A percentile compares a stretch with the other conserved stretches of the same genome.
Conservation (phyloP, 2,888 invertebrate genomes). For the Ischnura elegans region DNA sequence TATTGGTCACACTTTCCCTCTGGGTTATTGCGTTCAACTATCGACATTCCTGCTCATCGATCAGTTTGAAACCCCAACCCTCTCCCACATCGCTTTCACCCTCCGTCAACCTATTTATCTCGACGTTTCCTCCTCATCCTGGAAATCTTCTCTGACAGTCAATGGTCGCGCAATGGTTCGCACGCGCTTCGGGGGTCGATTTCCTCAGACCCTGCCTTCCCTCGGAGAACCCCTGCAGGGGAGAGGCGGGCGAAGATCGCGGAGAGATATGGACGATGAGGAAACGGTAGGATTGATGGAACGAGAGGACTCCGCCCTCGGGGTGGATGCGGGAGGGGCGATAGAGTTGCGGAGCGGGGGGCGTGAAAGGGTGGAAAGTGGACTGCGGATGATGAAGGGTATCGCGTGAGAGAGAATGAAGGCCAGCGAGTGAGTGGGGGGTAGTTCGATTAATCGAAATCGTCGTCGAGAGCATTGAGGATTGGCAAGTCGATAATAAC, state of each 20-base stretch:
- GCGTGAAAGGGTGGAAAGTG: background rate
- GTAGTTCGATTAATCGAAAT: too few relatives aligned
- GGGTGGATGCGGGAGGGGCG: background rate
- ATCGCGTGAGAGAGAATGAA: background rate
- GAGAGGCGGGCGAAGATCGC: background rate
- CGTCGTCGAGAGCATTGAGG: too few relatives aligned
- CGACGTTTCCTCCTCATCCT: background rate
- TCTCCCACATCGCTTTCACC: background rate
- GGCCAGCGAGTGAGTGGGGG: background rate
- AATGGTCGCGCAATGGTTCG: conserved; percentile 43
- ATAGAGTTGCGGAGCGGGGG: too few relatives aligned
- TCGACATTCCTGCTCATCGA: too few relatives aligned
- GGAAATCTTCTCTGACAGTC: conserved; percentile 2
- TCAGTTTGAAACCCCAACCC: too few relatives aligned
- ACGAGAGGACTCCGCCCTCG: background rate
- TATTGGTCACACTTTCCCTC: too few relatives aligned
- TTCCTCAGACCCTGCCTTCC: background rate
- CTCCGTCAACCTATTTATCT: background rate
- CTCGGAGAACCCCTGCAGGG: background rate
- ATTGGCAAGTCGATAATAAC: too few relatives aligned
- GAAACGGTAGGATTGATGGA: conserved; percentile 21
- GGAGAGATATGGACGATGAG: background rate
- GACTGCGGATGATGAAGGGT: background rate
- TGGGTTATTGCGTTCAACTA: too few relatives aligned
- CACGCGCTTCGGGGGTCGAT: conserved; percentile 39